Evolutionary conservation across 2,113 vertebrate species (phyloP).

Genomic region (Pteropus alecto): DNA sequence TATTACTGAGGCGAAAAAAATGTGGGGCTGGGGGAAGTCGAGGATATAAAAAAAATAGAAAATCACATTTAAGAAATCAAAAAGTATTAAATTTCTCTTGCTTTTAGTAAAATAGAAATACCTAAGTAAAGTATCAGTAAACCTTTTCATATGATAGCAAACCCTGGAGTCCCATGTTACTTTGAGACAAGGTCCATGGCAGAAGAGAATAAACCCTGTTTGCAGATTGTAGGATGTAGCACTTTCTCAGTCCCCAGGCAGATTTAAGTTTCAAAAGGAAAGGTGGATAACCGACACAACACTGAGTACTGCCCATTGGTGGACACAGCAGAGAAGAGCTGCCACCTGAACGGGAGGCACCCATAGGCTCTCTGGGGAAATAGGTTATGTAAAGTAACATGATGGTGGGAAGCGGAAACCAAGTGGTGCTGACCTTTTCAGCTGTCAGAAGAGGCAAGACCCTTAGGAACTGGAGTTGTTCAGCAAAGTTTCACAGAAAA

Average conservation of each 20-base stretch:
- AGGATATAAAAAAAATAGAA: neutral
- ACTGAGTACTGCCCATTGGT: neutral
- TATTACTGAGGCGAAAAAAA: neutral
- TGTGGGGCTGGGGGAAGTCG: neutral
- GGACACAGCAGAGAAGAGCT: neutral
- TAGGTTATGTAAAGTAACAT: rapidly evolving
- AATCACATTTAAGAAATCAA: neutral
- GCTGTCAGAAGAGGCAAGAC: neutral
- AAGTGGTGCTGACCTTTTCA: too few species aligned
- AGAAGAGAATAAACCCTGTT: neutral
- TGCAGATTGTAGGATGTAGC: neutral
- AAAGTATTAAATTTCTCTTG: neutral
- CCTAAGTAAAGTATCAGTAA: neutral
- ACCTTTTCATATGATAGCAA: neutral
- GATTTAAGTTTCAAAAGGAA: neutral
- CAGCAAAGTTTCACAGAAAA: neutral
- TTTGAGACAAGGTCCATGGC: neutral
- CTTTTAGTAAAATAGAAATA: neutral
- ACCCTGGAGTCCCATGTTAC: neutral
- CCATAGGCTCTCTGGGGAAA: neutral
- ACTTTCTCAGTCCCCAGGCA: neutral
- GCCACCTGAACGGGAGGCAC: rapidly evolving
- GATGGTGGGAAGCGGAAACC: neutral
- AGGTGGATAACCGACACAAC: neutral
- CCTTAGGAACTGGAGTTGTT: neutral